Evolutionary conservation across 2,113 vertebrate species (phyloP).

Genomic region (Zonotrichia leucophrys): DNA sequence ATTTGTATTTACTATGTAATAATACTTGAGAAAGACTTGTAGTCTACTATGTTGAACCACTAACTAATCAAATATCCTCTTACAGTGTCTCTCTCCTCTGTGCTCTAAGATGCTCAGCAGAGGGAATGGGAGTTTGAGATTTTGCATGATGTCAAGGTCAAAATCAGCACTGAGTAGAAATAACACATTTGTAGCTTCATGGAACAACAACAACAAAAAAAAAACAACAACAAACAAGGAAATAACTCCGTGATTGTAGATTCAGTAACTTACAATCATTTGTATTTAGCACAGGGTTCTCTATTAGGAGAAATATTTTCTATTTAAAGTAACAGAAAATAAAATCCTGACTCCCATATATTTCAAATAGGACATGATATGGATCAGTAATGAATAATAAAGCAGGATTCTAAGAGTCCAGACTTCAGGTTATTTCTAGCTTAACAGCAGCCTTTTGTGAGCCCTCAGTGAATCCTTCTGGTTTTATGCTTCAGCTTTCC

Average conservation of each 20-base stretch:
- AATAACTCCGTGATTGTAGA: background rate
- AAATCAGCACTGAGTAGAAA: background rate
- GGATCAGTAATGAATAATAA: background rate
- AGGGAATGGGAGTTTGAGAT: background rate
- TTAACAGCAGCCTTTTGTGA: background rate
- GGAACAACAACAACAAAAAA: background rate
- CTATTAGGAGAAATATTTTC: background rate
- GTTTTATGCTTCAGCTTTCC: background rate
- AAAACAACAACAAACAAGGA: background rate
- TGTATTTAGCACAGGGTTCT: background rate
- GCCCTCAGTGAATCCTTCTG: background rate
- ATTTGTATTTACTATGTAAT: background rate
- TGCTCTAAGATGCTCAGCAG: background rate
- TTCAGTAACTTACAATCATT: background rate
- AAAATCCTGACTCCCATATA: background rate
- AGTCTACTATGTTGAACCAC: background rate
- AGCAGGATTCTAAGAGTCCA: background rate
- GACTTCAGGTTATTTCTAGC: background rate
- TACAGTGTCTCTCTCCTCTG: background rate
- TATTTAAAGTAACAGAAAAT: background rate
- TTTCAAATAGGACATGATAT: background rate
- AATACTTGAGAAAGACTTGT: background rate
- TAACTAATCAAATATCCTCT: background rate
- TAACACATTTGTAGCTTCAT: background rate
- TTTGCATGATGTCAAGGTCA: background rate